These are phyloP conservation scores for Campylorhamphus procurvoides DNA, from an alignment of 2,113 vertebrate genomes.

Conservation along the genomic window DNA sequence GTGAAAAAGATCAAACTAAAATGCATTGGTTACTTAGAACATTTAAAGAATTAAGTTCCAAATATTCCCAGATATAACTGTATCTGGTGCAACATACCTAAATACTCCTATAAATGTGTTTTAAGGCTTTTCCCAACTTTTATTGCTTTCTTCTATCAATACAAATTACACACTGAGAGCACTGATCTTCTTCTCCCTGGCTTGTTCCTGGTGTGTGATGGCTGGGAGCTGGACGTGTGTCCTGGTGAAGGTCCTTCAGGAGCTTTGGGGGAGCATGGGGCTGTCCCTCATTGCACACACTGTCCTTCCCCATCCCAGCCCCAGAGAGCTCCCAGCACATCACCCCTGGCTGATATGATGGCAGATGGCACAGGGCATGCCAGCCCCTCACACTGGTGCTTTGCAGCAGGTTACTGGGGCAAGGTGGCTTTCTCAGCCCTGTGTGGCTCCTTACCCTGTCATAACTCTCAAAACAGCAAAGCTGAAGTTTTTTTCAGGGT, in stretches of 20 bases:
- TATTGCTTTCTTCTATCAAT: neutral
- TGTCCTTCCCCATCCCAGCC: neutral
- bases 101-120: neutral
- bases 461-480: neutral
- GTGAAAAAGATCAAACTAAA: neutral
- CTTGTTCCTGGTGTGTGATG: accelerated
- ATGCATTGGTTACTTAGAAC: neutral
- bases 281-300: neutral
- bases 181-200: neutral
- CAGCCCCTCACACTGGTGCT: neutral
- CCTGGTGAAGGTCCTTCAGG: neutral
- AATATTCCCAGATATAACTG: neutral
- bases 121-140: neutral
- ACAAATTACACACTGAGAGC: neutral
- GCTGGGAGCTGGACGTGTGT: neutral
- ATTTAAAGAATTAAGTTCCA: neutral
- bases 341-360: accelerated
- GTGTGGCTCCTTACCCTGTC: neutral
- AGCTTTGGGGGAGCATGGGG: accelerated
- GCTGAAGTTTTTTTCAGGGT: neutral
- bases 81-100: neutral
- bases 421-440: neutral
- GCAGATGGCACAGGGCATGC: neutral
- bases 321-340: accelerated
- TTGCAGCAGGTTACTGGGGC: neutral